Percentiles rank a stretch among this genome's conserved stretches.
Conservation (phyloP, 1,140 invertebrate species). For the Tribolium madens region DNA sequence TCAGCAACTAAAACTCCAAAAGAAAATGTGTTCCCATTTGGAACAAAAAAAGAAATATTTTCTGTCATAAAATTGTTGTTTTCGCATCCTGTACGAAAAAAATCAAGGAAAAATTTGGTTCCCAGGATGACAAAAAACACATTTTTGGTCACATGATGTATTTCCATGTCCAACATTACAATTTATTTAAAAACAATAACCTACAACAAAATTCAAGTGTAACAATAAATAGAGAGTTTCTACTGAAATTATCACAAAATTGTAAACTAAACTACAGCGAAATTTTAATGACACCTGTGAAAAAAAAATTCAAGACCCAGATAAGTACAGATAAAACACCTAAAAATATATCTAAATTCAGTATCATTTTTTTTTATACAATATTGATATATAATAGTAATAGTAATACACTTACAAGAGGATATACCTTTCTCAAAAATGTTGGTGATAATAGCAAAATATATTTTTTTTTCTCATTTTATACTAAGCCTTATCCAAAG, state of each 20-base stretch:
- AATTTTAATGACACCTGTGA: constrained; percentile 7
- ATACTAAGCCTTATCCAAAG: constrained; percentile 22
- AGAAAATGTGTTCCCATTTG: no score
- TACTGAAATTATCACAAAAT: constrained; percentile 37
- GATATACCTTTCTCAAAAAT: constrained; percentile 43
- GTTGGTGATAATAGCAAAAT: constrained; percentile 40
- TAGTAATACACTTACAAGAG: constrained; percentile 16
- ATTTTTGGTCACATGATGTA: constrained; percentile 16
- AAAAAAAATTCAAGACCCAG: constrained; percentile 1
- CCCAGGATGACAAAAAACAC: not conserved
- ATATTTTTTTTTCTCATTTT: constrained; percentile 38
- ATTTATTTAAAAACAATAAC: constrained; percentile 36
- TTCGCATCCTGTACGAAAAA: no score
- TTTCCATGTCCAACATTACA: constrained; percentile 43
- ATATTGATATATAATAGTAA: constrained; percentile 31
- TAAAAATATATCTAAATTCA: constrained; percentile 21
- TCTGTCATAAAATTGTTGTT: no score
- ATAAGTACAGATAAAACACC: constrained; percentile 37
- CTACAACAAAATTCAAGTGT: constrained; percentile 42
- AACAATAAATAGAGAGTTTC: constrained; percentile 37
- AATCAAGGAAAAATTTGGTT: no score
- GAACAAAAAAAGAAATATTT: no score
- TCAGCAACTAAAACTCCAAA: no score
- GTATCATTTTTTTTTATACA: constrained; percentile 20
- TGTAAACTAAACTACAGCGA: constrained; percentile 37